Evolutionary conservation across 2,113 vertebrate species (phyloP).

Genomic region (Bambusicola thoracicus): DNA sequence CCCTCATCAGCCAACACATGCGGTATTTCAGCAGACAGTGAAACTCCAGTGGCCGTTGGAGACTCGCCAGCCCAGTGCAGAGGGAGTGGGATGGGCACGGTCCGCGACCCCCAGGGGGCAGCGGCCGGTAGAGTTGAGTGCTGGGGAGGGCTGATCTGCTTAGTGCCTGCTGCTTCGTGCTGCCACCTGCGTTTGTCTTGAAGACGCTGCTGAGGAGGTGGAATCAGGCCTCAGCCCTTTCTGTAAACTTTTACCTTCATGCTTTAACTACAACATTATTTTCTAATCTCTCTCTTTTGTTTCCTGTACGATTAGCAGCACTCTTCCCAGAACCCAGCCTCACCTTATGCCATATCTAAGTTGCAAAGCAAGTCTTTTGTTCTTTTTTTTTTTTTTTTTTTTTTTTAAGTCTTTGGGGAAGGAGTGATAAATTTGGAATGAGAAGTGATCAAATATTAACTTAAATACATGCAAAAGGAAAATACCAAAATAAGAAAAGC

Average conservation of each 20-base stretch:
- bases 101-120: not conserved
- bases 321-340: not conserved
- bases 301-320: not conserved
- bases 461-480: not conserved
- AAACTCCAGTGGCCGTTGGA: accelerated
- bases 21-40: not conserved
- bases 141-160: not conserved
- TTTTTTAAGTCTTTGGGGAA: not conserved
- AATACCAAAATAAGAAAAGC: not conserved
- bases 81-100: too few species aligned
- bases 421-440: not conserved
- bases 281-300: not conserved
- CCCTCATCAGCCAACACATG: too few species aligned
- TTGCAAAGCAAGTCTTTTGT: not conserved
- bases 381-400: not conserved
- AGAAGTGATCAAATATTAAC: constrained; percentile 11
- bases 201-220: not conserved
- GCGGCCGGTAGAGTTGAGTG: not conserved
- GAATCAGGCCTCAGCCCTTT: not conserved
- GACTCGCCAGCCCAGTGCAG: not conserved
- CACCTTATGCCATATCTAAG: constrained; percentile 6
- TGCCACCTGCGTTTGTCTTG: not conserved
- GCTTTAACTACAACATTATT: not conserved
- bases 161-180: accelerated
- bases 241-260: constrained; percentile 35